Conservation (phyloP, 2,113 vertebrate species). For the Gasterosteus nipponicus region DNA sequence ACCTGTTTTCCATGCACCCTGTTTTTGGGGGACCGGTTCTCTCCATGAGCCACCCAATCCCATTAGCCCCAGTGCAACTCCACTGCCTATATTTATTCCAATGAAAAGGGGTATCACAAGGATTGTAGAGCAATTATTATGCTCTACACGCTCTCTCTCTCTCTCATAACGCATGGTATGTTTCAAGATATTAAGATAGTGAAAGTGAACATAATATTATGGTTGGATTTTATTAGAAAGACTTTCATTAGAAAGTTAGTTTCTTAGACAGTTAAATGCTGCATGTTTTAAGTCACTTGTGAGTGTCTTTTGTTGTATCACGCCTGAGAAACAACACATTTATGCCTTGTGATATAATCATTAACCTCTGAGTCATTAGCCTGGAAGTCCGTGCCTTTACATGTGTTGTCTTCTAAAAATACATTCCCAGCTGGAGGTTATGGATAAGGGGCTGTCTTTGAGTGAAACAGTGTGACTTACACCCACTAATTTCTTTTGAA, state of each 20-base stretch:
- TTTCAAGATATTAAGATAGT: background rate
- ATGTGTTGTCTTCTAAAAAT: conserved; percentile 9
- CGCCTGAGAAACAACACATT: background rate
- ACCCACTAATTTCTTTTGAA: background rate
- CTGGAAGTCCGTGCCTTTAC: conserved; percentile 15
- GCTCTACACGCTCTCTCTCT: background rate
- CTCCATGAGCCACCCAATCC: background rate
- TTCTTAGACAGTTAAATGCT: too few species aligned
- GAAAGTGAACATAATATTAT: background rate
- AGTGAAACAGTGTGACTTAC: background rate
- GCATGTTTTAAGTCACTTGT: background rate
- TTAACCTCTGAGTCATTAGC: background rate
- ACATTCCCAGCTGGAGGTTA: background rate
- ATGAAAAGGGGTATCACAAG: background rate
- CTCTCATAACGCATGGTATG: background rate
- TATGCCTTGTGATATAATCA: background rate
- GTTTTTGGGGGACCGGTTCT: background rate
- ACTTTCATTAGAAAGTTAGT: too few species aligned
- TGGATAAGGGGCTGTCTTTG: conserved; percentile 9
- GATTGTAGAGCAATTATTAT: background rate
- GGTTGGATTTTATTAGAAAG: background rate
- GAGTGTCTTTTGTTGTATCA: background rate
- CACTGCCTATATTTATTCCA: background rate
- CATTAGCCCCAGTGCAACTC: background rate
- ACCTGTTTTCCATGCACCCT: background rate